phyloP scores from a whole-genome alignment of 2,888 invertebrate species.

The Himalopsyche anomala region DNA sequence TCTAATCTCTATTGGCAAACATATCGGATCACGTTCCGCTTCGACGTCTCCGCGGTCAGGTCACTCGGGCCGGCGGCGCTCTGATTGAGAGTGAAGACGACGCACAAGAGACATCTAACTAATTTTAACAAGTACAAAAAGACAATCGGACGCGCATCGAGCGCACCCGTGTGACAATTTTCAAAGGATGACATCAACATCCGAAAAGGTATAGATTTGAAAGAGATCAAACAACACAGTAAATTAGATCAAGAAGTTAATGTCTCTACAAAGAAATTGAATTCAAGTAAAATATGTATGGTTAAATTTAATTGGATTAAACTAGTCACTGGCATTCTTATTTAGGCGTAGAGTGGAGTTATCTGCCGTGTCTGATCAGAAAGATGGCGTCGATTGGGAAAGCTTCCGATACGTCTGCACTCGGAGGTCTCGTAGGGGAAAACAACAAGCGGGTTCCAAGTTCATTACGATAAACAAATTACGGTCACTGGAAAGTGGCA shows the following conservation, averaged over 20 bases:
- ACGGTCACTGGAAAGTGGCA: neutral
- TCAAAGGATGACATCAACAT: too few species aligned
- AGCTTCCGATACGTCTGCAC: conserved; percentile 29
- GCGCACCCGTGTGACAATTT: neutral
- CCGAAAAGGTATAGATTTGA: neutral
- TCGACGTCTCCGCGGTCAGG: conserved; percentile 5
- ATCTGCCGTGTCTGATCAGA: neutral
- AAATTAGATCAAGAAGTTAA: neutral
- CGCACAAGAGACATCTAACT: conserved; percentile 18
- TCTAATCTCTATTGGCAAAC: conserved; percentile 19
- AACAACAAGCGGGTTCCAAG: conserved; percentile 13
- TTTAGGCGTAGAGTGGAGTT: neutral
- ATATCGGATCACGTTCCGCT: conserved; percentile 22
- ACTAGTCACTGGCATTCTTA: neutral
- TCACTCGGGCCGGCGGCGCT: neutral
- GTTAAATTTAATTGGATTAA: neutral
- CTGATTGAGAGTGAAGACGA: neutral
- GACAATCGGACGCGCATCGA: neutral
- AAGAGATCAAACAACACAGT: neutral
- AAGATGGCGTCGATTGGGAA: conserved; percentile 22
- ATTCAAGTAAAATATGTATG: neutral
- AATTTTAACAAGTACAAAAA: conserved; percentile 5
- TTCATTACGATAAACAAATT: neutral
- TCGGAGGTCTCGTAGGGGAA: neutral
- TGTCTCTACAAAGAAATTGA: neutral